Evolutionary conservation across 2,113 vertebrate genomes (phyloP).

Genomic region (Xenus cinereus): DNA sequence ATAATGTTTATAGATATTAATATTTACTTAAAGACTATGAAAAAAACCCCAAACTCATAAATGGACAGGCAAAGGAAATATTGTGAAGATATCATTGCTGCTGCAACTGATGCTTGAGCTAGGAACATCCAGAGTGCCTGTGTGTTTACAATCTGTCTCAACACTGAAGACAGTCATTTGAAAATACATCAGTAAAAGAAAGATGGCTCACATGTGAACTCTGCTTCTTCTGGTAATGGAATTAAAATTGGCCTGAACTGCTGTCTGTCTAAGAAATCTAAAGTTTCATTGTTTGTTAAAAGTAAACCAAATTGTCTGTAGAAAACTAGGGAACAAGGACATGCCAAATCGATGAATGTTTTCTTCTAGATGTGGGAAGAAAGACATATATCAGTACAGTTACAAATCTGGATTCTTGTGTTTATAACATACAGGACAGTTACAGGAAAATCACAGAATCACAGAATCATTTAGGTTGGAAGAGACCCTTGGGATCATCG

Average conservation of each 20-base stretch:
- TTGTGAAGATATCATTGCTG: neutral
- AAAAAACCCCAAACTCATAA: fast-evolving
- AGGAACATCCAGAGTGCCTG: neutral
- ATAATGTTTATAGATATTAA: neutral
- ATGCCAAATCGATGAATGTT: neutral
- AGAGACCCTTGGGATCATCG: too few species aligned
- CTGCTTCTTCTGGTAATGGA: neutral
- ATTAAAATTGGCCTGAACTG: neutral
- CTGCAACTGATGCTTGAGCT: neutral
- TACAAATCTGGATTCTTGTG: neutral
- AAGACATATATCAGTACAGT: neutral
- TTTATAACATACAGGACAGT: neutral
- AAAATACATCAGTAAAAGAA: neutral
- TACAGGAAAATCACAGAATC: too few species aligned
- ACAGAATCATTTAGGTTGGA: too few species aligned
- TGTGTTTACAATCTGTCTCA: neutral
- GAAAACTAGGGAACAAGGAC: neutral
- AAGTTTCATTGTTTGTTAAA: neutral
- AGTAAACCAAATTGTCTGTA: neutral
- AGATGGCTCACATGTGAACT: neutral
- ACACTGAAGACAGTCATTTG: neutral
- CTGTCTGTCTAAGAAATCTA: neutral
- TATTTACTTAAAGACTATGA: neutral
- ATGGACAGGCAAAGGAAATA: neutral
- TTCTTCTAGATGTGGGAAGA: neutral